These are phyloP conservation scores for Atherix ibis DNA, from an alignment of 2,888 invertebrate species.

Conservation along the genomic window DNA sequence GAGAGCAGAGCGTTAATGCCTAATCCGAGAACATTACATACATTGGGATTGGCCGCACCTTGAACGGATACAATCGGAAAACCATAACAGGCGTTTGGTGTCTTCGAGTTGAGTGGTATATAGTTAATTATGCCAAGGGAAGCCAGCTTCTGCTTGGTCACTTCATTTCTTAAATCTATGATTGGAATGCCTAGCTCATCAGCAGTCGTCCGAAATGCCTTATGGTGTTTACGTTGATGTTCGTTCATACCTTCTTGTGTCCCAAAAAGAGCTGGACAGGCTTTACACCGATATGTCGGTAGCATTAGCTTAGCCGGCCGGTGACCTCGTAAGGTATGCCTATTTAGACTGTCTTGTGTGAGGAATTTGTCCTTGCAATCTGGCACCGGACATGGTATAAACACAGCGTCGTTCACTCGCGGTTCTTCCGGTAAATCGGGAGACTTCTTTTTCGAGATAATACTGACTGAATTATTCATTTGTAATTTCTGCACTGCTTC, in stretches of 20 bases:
- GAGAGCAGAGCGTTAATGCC: slow-evolving; percentile 55
- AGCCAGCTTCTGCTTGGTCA: slow-evolving; percentile 44
- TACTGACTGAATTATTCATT: slow-evolving; percentile 44
- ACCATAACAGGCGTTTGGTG: slow-evolving; percentile 46
- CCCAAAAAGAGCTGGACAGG: slow-evolving; percentile 57
- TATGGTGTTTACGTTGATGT: slow-evolving; percentile 46
- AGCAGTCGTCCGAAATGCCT: slow-evolving; percentile 35
- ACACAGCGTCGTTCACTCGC: slow-evolving; percentile 3
- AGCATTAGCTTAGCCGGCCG: slow-evolving; percentile 9
- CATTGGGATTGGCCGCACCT: slow-evolving; percentile 41
- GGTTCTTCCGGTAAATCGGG: background rate
- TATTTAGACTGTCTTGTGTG: slow-evolving; percentile 33
- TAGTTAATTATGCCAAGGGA: slow-evolving; percentile 56
- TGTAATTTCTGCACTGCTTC: slow-evolving; percentile 30
- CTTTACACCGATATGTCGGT: slow-evolving; percentile 41
- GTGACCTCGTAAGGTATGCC: slow-evolving; percentile 27
- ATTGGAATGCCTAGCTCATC: slow-evolving; percentile 56
- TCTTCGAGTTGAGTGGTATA: slow-evolving; percentile 50
- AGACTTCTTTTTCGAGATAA: slow-evolving; percentile 38
- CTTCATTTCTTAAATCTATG: slow-evolving; percentile 53
- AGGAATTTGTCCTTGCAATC: slow-evolving; percentile 36
- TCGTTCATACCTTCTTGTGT: slow-evolving; percentile 40
- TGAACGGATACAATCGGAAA: slow-evolving; percentile 55
- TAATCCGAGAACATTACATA: slow-evolving; percentile 43
- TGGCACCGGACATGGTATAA: slow-evolving; percentile 18